Conservation (phyloP, 2,113 vertebrate genomes). For the Bos taurus region DNA sequence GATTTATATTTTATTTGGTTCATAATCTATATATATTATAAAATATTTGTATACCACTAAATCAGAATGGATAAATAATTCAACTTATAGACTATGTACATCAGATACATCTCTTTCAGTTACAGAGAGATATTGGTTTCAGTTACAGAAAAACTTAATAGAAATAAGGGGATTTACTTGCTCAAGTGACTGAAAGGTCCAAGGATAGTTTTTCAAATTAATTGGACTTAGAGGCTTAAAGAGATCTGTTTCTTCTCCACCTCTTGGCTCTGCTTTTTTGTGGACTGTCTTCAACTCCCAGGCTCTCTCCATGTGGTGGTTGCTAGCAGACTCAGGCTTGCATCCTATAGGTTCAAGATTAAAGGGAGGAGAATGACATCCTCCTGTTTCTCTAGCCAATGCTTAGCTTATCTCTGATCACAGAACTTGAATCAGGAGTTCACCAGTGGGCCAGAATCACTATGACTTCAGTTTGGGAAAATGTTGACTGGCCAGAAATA, state of each 20-base stretch:
- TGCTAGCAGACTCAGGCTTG: background rate
- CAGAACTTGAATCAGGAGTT: background rate
- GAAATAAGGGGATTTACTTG: background rate
- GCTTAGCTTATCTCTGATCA: background rate
- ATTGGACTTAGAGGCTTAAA: background rate
- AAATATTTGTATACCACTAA: background rate
- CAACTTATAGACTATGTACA: background rate
- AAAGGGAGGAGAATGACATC: background rate
- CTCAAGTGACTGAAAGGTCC: background rate
- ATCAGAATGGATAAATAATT: background rate
- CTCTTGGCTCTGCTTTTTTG: background rate
- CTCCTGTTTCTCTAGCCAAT: background rate
- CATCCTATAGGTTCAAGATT: background rate
- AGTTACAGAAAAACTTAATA: background rate
- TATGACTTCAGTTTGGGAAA: background rate
- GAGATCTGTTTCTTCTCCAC: background rate
- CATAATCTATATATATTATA: background rate
- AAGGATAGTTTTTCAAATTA: slow-evolving; percentile 3
- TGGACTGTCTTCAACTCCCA: background rate
- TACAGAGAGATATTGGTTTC: background rate
- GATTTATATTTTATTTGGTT: slow-evolving; percentile 9
- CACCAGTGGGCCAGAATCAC: background rate
- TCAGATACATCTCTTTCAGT: background rate
- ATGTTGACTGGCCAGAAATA: background rate
- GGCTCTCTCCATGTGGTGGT: background rate